Base-by-base conservation (phyloP, 2,113 vertebrate species). In the Phocoena phocoena region DNA sequence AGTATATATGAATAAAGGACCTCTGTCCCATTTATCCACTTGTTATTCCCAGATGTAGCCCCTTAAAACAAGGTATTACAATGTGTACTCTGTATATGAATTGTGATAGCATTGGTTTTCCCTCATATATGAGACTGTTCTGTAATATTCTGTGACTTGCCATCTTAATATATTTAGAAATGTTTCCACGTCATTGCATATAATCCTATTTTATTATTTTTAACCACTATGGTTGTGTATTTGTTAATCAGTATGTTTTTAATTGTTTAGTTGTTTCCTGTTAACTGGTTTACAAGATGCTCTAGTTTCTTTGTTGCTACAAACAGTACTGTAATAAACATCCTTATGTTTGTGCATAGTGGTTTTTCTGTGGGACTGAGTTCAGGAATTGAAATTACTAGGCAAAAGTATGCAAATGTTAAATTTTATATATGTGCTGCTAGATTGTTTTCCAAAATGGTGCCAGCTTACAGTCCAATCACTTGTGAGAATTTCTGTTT, bases 121-220 rank as follows among this genome's bases (percentile, higher is more conserved):
- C 12, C 21, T 88, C 6, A 14, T 60, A 4, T 23, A 18, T 65
- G 33, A n/a, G 55, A 71, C 71, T 4, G 0, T 92, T 87, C 17
- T 65, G 9, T 65, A 87, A 55, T n/a, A 33, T 73, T 87, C 44
- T 74, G n/a, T 81, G 88, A 87, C n/a, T 77, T 81, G 67, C 65
- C 63, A 7, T 85, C 38, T 41, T 62, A 38, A 31, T 17, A 2
- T 81, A 68, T 93, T 84, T 86, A 67, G 65, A 95, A 93, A 65
- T 4, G 15, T 65, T 85, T 65, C 5, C 33, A 23, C 4, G 15
- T 65, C 36, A 88, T 62, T 92, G 28, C 36, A 71, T 65, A 9
- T 73, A 82, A 50, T 95, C n/a, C 28, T 70, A 6, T 55, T 63
- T 84, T 33, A 79, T 90, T 86, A 62, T 86, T 90, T 97, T 93